Evolutionary conservation across 1,140 invertebrate species (phyloP), one percentile per base, ranked within the genome.

Genomic region (Drosophila elegans): DNA sequence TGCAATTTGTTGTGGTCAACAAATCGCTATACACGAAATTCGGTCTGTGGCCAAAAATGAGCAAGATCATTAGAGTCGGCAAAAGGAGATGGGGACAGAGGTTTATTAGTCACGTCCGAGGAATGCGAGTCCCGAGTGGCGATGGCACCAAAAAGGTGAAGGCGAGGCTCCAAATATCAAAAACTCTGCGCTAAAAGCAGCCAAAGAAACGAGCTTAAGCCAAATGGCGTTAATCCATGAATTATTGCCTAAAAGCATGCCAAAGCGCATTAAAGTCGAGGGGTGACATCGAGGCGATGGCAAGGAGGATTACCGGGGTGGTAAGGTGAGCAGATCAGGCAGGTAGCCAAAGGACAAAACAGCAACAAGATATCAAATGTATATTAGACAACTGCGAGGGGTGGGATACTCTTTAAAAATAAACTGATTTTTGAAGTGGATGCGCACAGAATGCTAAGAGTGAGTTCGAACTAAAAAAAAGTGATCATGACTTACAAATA

Each of bases 231-330:
- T 91, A 91, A 91, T 91, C 88, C 88, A 91, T 91, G 88, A 91
- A 91, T 91, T 91, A 91, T 91, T 91, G 88, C 83, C 88, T 91
- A 91, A 91, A 91, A 91, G 88, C 88, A 91, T 91, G 88, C 88
- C 88, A 91, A 91, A 91, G 89, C 74, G 88, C 88, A 91, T 91
- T 91, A 91, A 86, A 82, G 81, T 69, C 63, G 67, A 71, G 59
- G 72, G 67, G 59, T 71, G 64, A 66, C 68, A 45, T 42, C 57
- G 72, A 32, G 29, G 68, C 69, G 54, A 56, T 74, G 79, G 72
- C 60, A 16, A 21, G 32, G 38, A 12, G 66, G 48, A 38, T 12
- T 29, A 25, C 13, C 29, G 13, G 4, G 7, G 5, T 10, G 36
- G 27, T 21, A 29, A 39, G 48, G 41, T 41, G 59, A 46, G 46